These are phyloP conservation scores for Halcyon leucocephala DNA, from an alignment of 2,797 vertebrate genomes.

Conservation along the genomic window DNA sequence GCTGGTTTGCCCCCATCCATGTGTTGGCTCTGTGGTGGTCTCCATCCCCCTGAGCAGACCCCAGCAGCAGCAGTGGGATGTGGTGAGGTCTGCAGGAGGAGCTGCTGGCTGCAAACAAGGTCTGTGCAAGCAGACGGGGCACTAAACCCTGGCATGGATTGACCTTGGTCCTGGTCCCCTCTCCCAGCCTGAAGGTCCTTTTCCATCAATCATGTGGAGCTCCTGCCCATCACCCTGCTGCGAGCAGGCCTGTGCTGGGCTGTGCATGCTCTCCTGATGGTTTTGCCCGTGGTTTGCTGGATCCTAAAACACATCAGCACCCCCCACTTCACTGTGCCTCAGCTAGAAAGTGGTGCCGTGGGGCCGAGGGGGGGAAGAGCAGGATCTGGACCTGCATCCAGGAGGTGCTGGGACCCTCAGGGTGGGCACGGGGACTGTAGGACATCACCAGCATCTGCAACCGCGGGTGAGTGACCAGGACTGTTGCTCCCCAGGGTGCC, in stretches of 20 bases:
- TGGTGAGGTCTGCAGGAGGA: accelerated
- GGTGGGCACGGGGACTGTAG: background rate
- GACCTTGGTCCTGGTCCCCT: background rate
- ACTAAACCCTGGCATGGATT: accelerated
- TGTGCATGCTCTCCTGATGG: accelerated
- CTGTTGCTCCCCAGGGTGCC: slow-evolving; percentile 63
- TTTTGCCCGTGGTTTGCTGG: background rate
- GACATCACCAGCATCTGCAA: accelerated
- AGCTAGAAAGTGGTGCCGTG: accelerated
- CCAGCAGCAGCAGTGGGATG: background rate
- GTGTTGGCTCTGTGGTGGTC: accelerated
- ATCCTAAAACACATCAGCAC: accelerated
- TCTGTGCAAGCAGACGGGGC: background rate
- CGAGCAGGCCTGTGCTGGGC: accelerated
- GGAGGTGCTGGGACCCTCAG: accelerated
- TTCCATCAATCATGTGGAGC: background rate
- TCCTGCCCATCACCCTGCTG: accelerated
- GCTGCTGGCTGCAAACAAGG: background rate
- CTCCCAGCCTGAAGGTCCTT: background rate
- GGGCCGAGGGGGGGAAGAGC: background rate
- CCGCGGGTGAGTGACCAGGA: accelerated
- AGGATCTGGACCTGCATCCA: background rate
- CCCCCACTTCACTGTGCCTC: accelerated
- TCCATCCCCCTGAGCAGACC: background rate
- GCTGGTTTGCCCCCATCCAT: background rate